Conservation (phyloP, 2,888 invertebrate species). For the Acanthosepion pharaonis region DNA sequence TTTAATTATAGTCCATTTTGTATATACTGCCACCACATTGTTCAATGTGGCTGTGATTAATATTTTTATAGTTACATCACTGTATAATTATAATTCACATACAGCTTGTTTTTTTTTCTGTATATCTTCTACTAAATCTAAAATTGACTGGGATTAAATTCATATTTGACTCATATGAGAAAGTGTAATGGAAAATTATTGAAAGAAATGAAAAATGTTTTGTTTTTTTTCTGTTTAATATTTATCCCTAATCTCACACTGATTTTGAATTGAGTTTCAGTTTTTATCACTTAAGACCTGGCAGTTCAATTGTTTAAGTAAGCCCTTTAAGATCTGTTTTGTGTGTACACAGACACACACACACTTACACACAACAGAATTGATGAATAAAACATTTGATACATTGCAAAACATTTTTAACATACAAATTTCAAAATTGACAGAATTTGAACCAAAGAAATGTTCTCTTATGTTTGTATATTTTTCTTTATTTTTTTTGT, state of each 20-base stretch:
- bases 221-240: neutral
- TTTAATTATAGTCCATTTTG: neutral
- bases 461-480: too few relatives aligned
- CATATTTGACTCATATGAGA: neutral
- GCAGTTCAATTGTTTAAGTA: neutral
- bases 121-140: neutral
- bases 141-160: neutral
- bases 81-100: neutral
- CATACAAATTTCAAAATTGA: too few relatives aligned
- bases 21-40: neutral
- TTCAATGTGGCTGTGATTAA: neutral
- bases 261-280: neutral
- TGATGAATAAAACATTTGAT: too few relatives aligned
- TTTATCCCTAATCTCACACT: neutral
- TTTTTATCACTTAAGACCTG: neutral
- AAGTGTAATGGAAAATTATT: neutral
- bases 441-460: too few relatives aligned
- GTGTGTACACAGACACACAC: too few relatives aligned
- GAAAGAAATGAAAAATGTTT: neutral
- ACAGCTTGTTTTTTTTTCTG: neutral
- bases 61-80: neutral
- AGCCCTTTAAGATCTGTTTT: too few relatives aligned
- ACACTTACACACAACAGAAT: too few relatives aligned
- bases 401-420: too few relatives aligned
- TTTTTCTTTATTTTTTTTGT: too few relatives aligned